phyloP scores from a whole-genome alignment of 2,113 vertebrate species.

The Menura novaehollandiae region DNA sequence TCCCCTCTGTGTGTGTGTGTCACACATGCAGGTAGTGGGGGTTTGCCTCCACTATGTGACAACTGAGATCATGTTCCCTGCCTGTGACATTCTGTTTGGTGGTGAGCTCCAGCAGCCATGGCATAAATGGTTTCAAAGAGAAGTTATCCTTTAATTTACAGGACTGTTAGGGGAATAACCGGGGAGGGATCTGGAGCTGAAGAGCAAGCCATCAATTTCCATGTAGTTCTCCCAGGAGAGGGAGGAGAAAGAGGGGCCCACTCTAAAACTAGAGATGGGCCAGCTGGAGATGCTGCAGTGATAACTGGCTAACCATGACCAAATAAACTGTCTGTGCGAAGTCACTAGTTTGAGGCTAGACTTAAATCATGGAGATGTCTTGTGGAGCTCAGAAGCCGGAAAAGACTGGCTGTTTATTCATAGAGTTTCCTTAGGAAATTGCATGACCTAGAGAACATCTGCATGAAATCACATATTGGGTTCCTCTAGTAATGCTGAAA shows the following conservation, averaged over 20 bases:
- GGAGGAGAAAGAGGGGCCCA: not conserved
- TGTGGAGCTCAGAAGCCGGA: not conserved
- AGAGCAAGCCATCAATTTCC: not conserved
- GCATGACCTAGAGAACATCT: not conserved
- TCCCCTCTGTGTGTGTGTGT: not conserved
- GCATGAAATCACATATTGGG: rapidly evolving
- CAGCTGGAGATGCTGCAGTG: not conserved
- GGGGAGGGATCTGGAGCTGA: not conserved
- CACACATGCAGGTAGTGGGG: rapidly evolving
- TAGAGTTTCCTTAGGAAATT: not conserved
- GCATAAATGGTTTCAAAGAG: not conserved
- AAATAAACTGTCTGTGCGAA: not conserved
- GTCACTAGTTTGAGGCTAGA: not conserved
- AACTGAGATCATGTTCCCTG: not conserved
- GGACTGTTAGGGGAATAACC: not conserved
- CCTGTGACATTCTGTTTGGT: not conserved
- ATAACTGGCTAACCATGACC: not conserved
- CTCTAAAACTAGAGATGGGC: not conserved
- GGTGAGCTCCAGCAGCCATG: not conserved
- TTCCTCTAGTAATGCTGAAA: not conserved
- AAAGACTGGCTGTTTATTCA: not conserved
- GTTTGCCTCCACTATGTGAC: not conserved
- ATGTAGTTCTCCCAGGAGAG: not conserved
- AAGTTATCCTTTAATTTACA: not conserved
- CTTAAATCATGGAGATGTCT: not conserved